Base-by-base conservation (phyloP, 2,113 vertebrate genomes). In the Entomyzon cyanotis region DNA sequence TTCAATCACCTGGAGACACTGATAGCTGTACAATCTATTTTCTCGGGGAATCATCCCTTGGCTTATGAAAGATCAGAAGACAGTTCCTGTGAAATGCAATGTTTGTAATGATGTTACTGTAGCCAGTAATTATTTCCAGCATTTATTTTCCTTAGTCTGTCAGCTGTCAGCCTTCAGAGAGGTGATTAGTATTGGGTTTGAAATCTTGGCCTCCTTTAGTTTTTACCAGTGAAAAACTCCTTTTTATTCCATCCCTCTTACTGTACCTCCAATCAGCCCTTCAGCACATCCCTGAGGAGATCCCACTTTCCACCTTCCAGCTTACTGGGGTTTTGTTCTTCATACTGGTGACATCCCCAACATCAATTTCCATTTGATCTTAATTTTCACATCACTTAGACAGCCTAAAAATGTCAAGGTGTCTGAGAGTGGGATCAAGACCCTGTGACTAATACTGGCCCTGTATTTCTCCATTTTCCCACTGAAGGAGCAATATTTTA, bases 381-480 rank as follows among this genome's bases (percentile, higher is more conserved):
- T 73, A 12, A 69, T 84, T 80, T 77, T 77, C 33, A 42, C 10
- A 19, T 56, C 33, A 15, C 27, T 77, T 59, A 22, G 24, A 59
- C 39, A 60, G 24, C 8, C 41, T 21, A 11, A 58, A 83, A 63
- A 13, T 11, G 15, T 41, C 22, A 18, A 27, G 10, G 30, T 44
- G 17, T 15, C 44, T 39, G 49, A 73, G 20, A 74, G 18, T 30
- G 39, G 11, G 18, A 47, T 55, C 64, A 58, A 41, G 52, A 56
- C 37, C 2, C 1, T 1, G 2, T 37, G 52, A 10, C 25, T 59
- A 7, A 58, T 28, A 53, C 10, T 33, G 47, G 18, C 8, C n/a
- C 24, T 41, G 0, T 44, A 3, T 67, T 83, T 89, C 67, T 89
- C 47, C 13, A 7, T 84, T 77, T 76, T 73, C 35, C n/a, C 50